Percentiles rank a stretch among this genome's conserved stretches.
phyloP scores from a whole-genome alignment of 2,888 invertebrate genomes.

The Homarus gammarus region DNA sequence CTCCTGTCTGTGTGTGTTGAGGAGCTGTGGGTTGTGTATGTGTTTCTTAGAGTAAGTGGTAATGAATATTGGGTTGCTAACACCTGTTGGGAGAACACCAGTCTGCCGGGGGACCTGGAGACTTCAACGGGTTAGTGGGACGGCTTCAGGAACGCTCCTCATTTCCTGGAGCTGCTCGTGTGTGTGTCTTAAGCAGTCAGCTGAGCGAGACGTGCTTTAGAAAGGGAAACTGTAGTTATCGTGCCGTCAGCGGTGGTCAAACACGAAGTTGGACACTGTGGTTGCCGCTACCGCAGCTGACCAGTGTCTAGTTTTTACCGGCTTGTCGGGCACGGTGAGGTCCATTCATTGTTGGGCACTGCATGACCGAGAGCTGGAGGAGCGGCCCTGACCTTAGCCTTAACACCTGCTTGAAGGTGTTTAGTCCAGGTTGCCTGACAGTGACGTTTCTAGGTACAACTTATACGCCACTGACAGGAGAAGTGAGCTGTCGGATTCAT shows the following conservation, averaged over 20 bases:
- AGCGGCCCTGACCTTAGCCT: slow-evolving; percentile 23
- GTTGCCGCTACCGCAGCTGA: slow-evolving; percentile 12
- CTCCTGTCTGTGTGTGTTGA: too few species aligned
- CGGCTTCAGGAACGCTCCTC: too few species aligned
- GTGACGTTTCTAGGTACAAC: too few species aligned
- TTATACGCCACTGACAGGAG: too few species aligned
- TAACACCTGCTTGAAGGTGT: slow-evolving; percentile 2
- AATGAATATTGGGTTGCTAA: too few species aligned
- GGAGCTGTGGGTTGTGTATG: too few species aligned
- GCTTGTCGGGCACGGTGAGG: slow-evolving; percentile 8
- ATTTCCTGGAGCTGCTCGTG: neutral
- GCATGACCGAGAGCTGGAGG: neutral
- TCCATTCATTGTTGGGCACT: slow-evolving; percentile 7
- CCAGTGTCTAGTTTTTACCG: slow-evolving; percentile 41
- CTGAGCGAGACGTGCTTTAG: neutral
- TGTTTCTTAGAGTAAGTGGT: too few species aligned
- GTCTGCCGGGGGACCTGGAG: too few species aligned
- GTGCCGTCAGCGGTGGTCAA: neutral
- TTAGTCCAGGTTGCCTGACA: too few species aligned
- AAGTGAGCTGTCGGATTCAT: too few species aligned
- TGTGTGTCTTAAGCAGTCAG: neutral
- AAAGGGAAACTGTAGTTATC: neutral
- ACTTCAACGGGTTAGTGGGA: too few species aligned
- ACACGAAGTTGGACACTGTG: slow-evolving; percentile 8
- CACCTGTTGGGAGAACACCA: too few species aligned